Conservation (phyloP, 30 jellyfish, hydroid and myxozoan genomes). For the Rhopilema esculentum region DNA sequence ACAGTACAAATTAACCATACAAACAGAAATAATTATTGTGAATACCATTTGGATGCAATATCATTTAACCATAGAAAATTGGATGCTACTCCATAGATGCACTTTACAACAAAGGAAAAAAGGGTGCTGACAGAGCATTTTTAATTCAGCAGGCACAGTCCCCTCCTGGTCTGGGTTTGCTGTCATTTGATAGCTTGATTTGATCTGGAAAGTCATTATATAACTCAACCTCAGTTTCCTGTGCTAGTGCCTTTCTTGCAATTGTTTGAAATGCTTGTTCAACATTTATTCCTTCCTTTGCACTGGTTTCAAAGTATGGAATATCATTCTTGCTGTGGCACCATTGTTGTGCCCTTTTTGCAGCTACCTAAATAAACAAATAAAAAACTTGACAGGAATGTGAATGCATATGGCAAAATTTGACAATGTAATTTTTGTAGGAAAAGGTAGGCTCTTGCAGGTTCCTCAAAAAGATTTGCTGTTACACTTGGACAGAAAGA, state of each 20-base stretch:
- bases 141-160: conserved; percentile 97
- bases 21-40: not conserved
- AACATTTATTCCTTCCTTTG: conserved; percentile 99
- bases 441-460: too few species aligned
- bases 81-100: conserved; percentile 14
- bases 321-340: conserved; percentile 98
- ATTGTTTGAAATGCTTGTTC: conserved; percentile 99
- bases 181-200: conserved; percentile 89
- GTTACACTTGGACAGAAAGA: too few species aligned
- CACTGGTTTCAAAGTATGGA: conserved; percentile 99
- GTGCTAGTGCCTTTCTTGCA: conserved; percentile 99
- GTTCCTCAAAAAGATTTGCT: too few species aligned
- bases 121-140: not conserved
- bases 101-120: not conserved
- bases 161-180: conserved; percentile 93
- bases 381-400: not conserved
- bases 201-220: conserved; percentile 99
- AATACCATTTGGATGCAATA: not conserved
- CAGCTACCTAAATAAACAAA: conserved; percentile 80
- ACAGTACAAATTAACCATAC: not conserved
- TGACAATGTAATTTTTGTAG: too few species aligned
- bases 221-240: conserved; percentile 97
- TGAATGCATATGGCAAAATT: not conserved
- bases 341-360: conserved; percentile 99
- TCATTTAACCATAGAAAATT: not conserved